phyloP scores from a whole-genome alignment of 2,797 vertebrate genomes.

The Taeniopygia guttata region DNA sequence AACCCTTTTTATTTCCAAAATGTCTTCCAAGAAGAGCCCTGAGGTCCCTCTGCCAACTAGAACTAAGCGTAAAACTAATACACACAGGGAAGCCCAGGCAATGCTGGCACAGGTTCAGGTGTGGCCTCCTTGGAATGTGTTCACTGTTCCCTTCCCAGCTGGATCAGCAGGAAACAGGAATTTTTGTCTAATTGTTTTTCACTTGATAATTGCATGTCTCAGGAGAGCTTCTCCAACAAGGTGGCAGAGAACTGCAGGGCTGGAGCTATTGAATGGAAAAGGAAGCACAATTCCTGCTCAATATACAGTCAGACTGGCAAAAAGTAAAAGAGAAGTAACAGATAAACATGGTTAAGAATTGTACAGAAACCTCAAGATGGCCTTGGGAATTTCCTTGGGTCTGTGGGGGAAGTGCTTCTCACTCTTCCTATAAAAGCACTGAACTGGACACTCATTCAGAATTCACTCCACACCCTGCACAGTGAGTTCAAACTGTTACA shows the following conservation, averaged over 20 bases:
- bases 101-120: neutral
- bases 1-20: neutral
- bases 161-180: neutral
- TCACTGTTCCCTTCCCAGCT: neutral
- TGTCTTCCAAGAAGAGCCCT: neutral
- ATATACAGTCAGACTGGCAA: neutral
- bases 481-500: neutral
- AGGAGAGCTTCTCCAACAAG: neutral
- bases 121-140: neutral
- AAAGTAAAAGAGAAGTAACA: neutral
- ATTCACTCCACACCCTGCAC: neutral
- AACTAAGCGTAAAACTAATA: neutral
- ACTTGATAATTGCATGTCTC: neutral
- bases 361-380: neutral
- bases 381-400: neutral
- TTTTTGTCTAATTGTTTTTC: neutral
- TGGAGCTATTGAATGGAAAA: neutral
- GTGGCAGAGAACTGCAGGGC: neutral
- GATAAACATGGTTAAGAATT: neutral
- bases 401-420: neutral
- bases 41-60: neutral
- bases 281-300: neutral
- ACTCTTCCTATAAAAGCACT: neutral
- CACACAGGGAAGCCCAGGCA: neutral
- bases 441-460: neutral